A percentile compares a stretch with the other conserved stretches of the same genome.
Conservation (phyloP, 2,797 vertebrate genomes). For the Gadopsis bispinosus region DNA sequence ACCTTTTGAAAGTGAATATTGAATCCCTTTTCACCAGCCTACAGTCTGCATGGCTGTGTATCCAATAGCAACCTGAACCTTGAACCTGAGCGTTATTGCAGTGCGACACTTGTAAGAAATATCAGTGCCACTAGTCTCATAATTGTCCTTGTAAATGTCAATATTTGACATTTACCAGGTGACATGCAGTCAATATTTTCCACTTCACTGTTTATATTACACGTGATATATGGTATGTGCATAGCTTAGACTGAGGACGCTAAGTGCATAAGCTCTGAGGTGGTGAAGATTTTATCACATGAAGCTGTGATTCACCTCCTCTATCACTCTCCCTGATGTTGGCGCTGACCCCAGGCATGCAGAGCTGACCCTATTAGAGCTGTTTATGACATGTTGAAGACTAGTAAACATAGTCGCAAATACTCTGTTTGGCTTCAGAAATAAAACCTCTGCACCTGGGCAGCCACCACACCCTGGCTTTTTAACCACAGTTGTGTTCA, state of each 20-base stretch:
- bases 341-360: constrained; percentile 78
- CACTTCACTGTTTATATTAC: constrained; percentile 61
- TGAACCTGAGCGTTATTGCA: constrained; percentile 64
- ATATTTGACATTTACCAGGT: constrained; percentile 74
- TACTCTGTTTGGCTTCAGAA: constrained; percentile 75
- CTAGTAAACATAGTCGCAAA: constrained; percentile 79
- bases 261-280: constrained; percentile 69
- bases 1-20: constrained; percentile 24
- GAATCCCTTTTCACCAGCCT: neutral
- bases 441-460: constrained; percentile 39
- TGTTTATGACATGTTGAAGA: constrained; percentile 83
- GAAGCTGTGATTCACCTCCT: constrained; percentile 49
- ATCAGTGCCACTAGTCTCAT: constrained; percentile 62
- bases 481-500: constrained; percentile 27
- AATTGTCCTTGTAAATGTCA: constrained; percentile 80
- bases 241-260: constrained; percentile 53
- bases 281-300: constrained; percentile 62
- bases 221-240: constrained; percentile 68
- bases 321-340: constrained; percentile 55
- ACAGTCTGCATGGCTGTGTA: constrained; percentile 13
- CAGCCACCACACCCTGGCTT: constrained; percentile 20
- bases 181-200: constrained; percentile 71
- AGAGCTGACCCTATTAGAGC: constrained; percentile 79
- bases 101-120: constrained; percentile 59
- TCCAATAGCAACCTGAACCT: constrained; percentile 63